Percentiles rank a stretch among this genome's conserved stretches.
Conservation (phyloP, 2,888 invertebrate species). For the Amorpha juglandis region DNA sequence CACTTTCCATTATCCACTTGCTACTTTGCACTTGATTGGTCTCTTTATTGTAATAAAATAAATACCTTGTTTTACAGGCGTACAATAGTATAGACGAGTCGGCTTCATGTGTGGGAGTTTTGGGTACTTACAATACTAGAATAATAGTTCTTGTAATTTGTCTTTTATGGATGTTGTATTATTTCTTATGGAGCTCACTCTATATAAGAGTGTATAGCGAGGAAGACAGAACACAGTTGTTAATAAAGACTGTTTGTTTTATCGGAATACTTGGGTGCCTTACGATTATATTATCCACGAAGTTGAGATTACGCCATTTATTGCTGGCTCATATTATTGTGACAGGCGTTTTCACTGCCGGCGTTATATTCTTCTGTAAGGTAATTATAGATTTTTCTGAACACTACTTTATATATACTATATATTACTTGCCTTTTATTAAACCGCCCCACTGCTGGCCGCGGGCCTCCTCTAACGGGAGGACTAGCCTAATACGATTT, state of each 20-base stretch:
- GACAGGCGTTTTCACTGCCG: slow-evolving; percentile 55
- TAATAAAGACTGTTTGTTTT: slow-evolving; percentile 53
- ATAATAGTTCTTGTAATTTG: slow-evolving; percentile 48
- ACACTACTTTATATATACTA: too few relatives aligned
- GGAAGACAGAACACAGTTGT: slow-evolving; percentile 40
- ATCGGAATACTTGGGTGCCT: slow-evolving; percentile 52
- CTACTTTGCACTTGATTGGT: too few relatives aligned
- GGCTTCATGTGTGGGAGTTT: slow-evolving; percentile 61
- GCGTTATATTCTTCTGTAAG: slow-evolving; percentile 44
- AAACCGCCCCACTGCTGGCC: neutral
- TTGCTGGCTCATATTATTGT: slow-evolving; percentile 56
- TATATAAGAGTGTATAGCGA: slow-evolving; percentile 60
- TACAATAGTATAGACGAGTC: slow-evolving; percentile 67
- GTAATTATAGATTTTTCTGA: slow-evolving; percentile 35
- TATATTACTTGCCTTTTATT: too few relatives aligned
- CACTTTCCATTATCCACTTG: too few relatives aligned
- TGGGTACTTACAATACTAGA: slow-evolving; percentile 63
- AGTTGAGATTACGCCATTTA: slow-evolving; percentile 54
- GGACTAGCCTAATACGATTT: too few relatives aligned
- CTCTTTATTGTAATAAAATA: neutral
- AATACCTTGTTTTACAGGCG: slow-evolving; percentile 59
- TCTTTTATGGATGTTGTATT: slow-evolving; percentile 61
- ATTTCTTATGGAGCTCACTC: slow-evolving; percentile 63
- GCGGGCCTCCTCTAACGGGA: too few relatives aligned
- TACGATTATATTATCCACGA: slow-evolving; percentile 53